A percentile compares a stretch with the other conserved stretches of the same genome.
These are phyloP conservation scores for Therioaphis trifolii DNA, from an alignment of 2,888 invertebrate species.

Conservation along the genomic window DNA sequence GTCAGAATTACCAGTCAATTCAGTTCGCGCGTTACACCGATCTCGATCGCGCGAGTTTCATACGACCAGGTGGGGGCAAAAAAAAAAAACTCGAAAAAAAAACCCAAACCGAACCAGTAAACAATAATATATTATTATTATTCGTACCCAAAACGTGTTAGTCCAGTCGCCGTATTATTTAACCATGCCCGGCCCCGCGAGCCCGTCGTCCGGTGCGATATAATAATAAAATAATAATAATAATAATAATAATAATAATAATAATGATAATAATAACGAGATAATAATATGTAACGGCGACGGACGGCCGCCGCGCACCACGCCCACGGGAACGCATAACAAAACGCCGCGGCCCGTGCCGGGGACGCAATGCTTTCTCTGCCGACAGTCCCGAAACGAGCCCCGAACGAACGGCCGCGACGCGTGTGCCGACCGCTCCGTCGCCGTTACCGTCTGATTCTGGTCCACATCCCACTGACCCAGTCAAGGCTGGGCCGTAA, in stretches of 20 bases:
- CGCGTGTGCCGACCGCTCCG: too few relatives aligned
- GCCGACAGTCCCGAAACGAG: not conserved
- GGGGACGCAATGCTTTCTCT: slow-evolving; percentile 39
- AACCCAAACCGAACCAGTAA: slow-evolving; percentile 13
- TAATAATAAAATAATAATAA: too few relatives aligned
- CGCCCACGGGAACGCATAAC: slow-evolving; percentile 14
- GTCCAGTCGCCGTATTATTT: slow-evolving; percentile 45
- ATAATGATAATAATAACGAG: too few relatives aligned
- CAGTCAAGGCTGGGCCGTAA: slow-evolving; percentile 51
- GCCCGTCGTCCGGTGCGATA: too few relatives aligned
- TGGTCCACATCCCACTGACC: slow-evolving; percentile 50
- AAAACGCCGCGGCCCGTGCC: not conserved
- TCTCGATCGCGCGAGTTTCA: too few relatives aligned
- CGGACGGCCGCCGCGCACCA: slow-evolving; percentile 18
- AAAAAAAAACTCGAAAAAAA: too few relatives aligned
- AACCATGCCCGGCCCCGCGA: slow-evolving; percentile 11
- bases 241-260: too few relatives aligned
- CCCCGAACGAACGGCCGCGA: too few relatives aligned
- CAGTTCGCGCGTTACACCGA: too few relatives aligned
- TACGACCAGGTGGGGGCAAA: not conserved
- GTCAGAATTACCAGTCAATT: too few relatives aligned
- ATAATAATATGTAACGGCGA: too few relatives aligned
- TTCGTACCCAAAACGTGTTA: slow-evolving; percentile 33
- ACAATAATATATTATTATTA: slow-evolving; percentile 26
- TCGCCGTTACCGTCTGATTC: slow-evolving; percentile 42